A percentile compares a stretch with the other conserved stretches of the same genome.
phyloP scores from a whole-genome alignment of 2,113 vertebrate genomes.

The Isichthys henryi region DNA sequence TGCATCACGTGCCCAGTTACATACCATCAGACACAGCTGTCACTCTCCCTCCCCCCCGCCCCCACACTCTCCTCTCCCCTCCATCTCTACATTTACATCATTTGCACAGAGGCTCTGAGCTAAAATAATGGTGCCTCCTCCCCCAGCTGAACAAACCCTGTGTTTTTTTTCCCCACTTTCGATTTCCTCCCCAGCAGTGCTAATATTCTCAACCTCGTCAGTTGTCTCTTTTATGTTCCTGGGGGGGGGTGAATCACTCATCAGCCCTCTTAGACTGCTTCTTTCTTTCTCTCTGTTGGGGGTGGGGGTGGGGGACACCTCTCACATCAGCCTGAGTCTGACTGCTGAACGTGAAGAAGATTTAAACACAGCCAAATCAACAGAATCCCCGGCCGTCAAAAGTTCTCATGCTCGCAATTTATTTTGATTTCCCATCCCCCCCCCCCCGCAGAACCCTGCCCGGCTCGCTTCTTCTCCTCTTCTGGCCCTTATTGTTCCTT shows the following conservation, averaged over 20 bases:
- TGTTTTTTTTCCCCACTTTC: background rate
- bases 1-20: background rate
- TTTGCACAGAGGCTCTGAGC: background rate
- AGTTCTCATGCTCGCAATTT: background rate
- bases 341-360: background rate
- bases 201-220: background rate
- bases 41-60: background rate
- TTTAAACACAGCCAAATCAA: slow-evolving; percentile 1
- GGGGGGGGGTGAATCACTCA: background rate
- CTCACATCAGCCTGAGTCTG: background rate
- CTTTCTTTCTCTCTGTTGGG: too few species aligned
- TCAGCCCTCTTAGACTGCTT: background rate
- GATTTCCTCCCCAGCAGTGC: background rate
- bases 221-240: background rate
- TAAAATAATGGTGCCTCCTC: background rate
- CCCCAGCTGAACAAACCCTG: background rate
- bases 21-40: background rate
- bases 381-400: background rate
- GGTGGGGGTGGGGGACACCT: background rate
- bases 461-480: slow-evolving; percentile 2
- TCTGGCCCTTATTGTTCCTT: slow-evolving; percentile 17
- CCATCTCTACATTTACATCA: background rate
- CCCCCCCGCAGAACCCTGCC: background rate
- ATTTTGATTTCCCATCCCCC: background rate
- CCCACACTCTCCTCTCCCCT: background rate